Evolutionary conservation across 2,888 invertebrate species (phyloP).

Genomic region (Crepidodera aurea): DNA sequence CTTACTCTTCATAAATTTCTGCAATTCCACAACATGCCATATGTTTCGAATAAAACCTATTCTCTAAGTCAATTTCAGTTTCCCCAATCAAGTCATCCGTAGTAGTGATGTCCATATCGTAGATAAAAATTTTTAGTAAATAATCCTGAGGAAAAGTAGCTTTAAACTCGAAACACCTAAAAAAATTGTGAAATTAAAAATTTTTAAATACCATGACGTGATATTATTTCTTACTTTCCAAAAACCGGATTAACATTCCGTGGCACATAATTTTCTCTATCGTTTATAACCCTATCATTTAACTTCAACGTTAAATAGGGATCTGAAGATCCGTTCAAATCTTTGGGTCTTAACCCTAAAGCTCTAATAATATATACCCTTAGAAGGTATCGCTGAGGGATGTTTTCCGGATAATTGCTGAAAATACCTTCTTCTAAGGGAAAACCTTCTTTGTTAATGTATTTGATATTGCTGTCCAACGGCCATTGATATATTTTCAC

Average conservation of each 20-base stretch:
- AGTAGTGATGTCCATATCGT: constrained; percentile 75
- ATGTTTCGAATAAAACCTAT: constrained; percentile 82
- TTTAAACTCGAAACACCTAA: constrained; percentile 77
- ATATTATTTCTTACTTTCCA: constrained; percentile 77
- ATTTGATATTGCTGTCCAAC: constrained; percentile 57
- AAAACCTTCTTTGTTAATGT: constrained; percentile 65
- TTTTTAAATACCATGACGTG: no score
- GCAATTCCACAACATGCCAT: constrained; percentile 82
- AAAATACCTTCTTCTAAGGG: constrained; percentile 69
- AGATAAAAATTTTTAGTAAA: constrained; percentile 74
- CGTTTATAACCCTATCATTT: constrained; percentile 71
- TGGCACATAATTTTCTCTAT: constrained; percentile 74
- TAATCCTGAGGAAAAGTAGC: constrained; percentile 80
- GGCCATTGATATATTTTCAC: constrained; percentile 74
- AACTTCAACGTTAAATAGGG: constrained; percentile 78
- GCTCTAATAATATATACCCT: constrained; percentile 82
- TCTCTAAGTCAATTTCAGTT: constrained; percentile 86
- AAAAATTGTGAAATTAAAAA: constrained; percentile 20
- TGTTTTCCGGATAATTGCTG: constrained; percentile 69
- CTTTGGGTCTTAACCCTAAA: constrained; percentile 74
- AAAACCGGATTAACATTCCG: constrained; percentile 85
- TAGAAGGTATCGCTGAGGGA: constrained; percentile 70
- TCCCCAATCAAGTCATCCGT: constrained; percentile 84
- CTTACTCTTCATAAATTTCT: constrained; percentile 71
- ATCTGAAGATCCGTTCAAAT: constrained; percentile 76